A percentile compares a stretch with the other conserved stretches of the same genome.
These are phyloP conservation scores for Syngnathus acus DNA, from an alignment of 2,797 vertebrate species.

Conservation along the genomic window DNA sequence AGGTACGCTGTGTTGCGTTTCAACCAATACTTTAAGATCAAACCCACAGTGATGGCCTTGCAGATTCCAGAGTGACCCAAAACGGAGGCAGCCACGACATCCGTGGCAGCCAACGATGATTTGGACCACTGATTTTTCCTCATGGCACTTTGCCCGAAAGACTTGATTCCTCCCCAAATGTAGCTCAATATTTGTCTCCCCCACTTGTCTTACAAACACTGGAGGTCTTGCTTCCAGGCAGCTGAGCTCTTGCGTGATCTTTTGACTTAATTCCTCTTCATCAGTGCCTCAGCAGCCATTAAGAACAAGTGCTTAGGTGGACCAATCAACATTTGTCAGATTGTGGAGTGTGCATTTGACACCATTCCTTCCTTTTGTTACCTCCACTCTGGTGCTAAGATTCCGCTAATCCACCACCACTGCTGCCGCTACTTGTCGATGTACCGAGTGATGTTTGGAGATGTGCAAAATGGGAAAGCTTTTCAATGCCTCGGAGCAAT, in stretches of 20 bases:
- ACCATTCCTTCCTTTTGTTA: background rate
- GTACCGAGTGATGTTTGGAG: background rate
- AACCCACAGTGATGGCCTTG: constrained; percentile 80
- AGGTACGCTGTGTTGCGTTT: constrained; percentile 94
- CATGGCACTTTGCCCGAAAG: constrained; percentile 11
- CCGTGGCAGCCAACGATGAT: constrained; percentile 7
- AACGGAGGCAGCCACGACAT: no score
- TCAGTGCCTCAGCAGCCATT: background rate
- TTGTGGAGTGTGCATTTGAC: background rate
- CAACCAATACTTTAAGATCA: constrained; percentile 92
- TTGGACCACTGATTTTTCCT: constrained; percentile 14
- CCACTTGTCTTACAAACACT: constrained; percentile 17
- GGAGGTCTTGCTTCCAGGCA: constrained; percentile 15
- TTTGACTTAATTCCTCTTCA: background rate
- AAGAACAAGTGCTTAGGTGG: background rate
- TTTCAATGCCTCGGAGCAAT: background rate
- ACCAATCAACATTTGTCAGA: background rate
- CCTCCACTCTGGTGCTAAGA: background rate
- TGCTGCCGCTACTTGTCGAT: background rate
- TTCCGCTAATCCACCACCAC: background rate
- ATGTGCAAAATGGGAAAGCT: background rate
- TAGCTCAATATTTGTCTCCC: constrained; percentile 22
- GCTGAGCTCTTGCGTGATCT: constrained; percentile 14
- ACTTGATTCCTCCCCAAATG: constrained; percentile 34
- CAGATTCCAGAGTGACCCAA: constrained; percentile 77